Base-by-base conservation (phyloP, 2,888 invertebrate genomes). In the Dicyrtomina minuta region DNA sequence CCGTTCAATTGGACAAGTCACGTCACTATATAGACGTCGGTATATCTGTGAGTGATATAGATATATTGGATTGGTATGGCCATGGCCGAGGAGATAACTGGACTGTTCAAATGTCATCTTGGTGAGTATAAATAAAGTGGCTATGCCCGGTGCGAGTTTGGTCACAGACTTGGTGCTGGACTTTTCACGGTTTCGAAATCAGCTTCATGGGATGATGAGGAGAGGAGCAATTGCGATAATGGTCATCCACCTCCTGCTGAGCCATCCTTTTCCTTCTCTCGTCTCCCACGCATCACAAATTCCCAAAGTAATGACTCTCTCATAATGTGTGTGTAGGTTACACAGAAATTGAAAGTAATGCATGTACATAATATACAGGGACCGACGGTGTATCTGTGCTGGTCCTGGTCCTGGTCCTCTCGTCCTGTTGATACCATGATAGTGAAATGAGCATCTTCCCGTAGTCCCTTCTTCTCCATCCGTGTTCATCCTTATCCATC, bases 211-310 rank as follows among this genome's bases (percentile, higher is more conserved):
- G 33, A 33, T 33, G 33, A 33, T 3, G 46, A 46, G 20, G 20
- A 46, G 46, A 3, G 13, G 46, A 46, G n/a, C n/a, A 46, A 46
- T 17, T 17, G 20, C 20, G 20, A 70, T 74, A 74, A 74, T 74
- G 74, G 74, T 72, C 72, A 74, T 70, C 69, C 62, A 67, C 70
- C 74, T 59, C 74, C 74, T 61, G 74, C 74, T 72, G 74, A 53
- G 70, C 33, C 56, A 59, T 69, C 56, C 70, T 55, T 58, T 59
- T 17, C n/a, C n/a, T n/a, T n/a, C n/a, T n/a, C n/a, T n/a, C 55
- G 33, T 72, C 72, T 72, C 72, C 72, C 70, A 72, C 72, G 68
- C 72, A 72, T 70, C 58, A 59, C 66, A 66, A 66, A 55, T 71
- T 68, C 68, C 64, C 65, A 68, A 67, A 70, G 70, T 70, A 68